phyloP scores from a whole-genome alignment of 2,113 vertebrate genomes.

The Bubo bubo region DNA sequence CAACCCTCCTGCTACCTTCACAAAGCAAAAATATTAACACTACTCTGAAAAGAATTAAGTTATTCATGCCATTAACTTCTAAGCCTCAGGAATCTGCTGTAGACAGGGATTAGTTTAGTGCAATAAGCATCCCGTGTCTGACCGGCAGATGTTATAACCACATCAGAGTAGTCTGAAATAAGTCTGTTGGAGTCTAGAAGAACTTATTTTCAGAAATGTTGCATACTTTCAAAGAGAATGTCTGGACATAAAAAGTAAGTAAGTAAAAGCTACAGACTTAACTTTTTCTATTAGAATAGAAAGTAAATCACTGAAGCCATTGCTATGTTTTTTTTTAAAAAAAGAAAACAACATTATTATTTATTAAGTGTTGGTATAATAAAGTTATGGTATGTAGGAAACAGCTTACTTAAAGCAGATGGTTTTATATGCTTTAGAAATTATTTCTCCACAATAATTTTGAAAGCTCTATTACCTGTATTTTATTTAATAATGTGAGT shows the following conservation, averaged over 20 bases:
- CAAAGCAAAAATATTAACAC: background rate
- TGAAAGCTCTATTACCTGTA: background rate
- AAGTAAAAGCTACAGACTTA: background rate
- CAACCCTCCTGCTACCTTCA: background rate
- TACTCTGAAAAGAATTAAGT: background rate
- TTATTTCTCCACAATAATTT: background rate
- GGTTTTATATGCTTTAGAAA: background rate
- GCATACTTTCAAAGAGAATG: background rate
- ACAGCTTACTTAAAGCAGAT: background rate
- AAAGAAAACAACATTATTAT: background rate
- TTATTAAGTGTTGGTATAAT: background rate
- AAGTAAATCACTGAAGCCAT: background rate
- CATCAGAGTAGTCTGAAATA: background rate
- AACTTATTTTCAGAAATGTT: background rate
- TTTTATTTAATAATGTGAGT: background rate
- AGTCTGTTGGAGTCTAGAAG: background rate
- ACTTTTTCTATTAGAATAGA: background rate
- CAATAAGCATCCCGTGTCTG: background rate
- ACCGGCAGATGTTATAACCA: background rate
- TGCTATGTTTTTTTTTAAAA: background rate
- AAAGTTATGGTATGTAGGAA: background rate
- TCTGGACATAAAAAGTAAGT: background rate
- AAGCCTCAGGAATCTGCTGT: constrained; percentile 25
- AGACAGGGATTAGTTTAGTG: background rate
- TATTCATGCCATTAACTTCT: background rate